Base-by-base conservation (phyloP, 2,888 invertebrate genomes). In the Zaprionus lineosus region DNA sequence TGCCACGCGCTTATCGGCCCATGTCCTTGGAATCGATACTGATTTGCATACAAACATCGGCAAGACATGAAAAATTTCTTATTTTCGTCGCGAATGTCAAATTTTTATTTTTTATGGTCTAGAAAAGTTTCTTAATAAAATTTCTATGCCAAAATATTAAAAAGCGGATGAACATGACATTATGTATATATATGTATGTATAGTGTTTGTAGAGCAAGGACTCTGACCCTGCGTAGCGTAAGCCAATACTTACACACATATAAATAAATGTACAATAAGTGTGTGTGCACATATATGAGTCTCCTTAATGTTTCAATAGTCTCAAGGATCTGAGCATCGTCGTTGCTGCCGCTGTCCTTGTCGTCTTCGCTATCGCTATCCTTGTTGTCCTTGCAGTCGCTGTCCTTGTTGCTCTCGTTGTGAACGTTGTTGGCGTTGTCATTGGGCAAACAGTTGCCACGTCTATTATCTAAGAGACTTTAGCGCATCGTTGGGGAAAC, bases 21-120 rank as follows among this genome's bases (percentile, higher is more conserved):
- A 62, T 83, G 78, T 79, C 62, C 43, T 50, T 48, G 65, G 58
- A 79, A 78, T 78, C 78, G 70, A 78, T 78, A 83, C 65, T 78
- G 71, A 63, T 78, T 78, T 83, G 83, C 78, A 78, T 83, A 83
- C 76, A 76, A 79, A 83, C 83, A 59, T 68, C 71, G 58, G n/a
- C n/a, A 60, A 73, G 75, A 66, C 70, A 75, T 69, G 57, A 33
- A 26, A 47, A 29, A 26, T 40, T 40, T 51, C 51, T 34, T 21
- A 31, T 48, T 31, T 43, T 19, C 14, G 14, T 53, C 75, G 55
- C 67, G 67, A 70, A 67, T 78, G 83, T 82, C 77, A 82, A 75
- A 53, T 61, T 58, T 34, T 75, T 78, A 75, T 67, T 82, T 82
- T 82, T 75, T 82, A 79, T 60, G 57, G 39, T 44, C 66, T 61